These are phyloP conservation scores for Panurus biarmicus DNA, from an alignment of 2,113 vertebrate genomes.

Conservation along the genomic window DNA sequence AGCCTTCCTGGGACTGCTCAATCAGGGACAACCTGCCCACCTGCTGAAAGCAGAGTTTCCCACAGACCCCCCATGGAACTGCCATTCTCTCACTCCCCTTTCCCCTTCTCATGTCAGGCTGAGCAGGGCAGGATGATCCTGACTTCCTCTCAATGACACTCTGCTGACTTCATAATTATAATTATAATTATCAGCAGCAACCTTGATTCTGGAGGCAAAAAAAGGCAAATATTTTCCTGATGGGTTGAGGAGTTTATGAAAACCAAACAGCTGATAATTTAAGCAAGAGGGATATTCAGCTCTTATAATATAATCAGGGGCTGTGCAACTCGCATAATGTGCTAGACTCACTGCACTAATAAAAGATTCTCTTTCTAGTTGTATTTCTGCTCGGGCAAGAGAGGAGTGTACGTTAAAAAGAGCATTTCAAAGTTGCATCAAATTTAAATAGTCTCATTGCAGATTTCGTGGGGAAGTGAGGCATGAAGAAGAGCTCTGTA, in stretches of 20 bases:
- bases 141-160: background rate
- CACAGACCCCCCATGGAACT: fast-evolving
- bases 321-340: background rate
- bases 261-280: conserved; percentile 42
- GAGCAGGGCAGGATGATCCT: background rate
- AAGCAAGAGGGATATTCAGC: conserved; percentile 25
- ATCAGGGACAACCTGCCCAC: fast-evolving
- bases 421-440: conserved; percentile 55
- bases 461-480: conserved; percentile 8
- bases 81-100: background rate
- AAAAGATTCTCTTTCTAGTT: conserved; percentile 56
- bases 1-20: background rate
- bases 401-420: conserved; percentile 13
- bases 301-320: conserved; percentile 38
- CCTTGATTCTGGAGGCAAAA: conserved; percentile 38
- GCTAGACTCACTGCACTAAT: conserved; percentile 42
- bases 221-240: conserved; percentile 49
- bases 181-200: conserved; percentile 12
- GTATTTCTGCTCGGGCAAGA: conserved; percentile 48
- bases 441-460: conserved; percentile 37
- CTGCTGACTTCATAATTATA: background rate
- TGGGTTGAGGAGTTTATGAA: conserved; percentile 16
- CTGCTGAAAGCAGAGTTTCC: background rate
- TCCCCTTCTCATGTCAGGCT: background rate
- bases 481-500: conserved; percentile 33